phyloP scores from a whole-genome alignment of 2,888 invertebrate species.

The Lasioglossum leucozonium region DNA sequence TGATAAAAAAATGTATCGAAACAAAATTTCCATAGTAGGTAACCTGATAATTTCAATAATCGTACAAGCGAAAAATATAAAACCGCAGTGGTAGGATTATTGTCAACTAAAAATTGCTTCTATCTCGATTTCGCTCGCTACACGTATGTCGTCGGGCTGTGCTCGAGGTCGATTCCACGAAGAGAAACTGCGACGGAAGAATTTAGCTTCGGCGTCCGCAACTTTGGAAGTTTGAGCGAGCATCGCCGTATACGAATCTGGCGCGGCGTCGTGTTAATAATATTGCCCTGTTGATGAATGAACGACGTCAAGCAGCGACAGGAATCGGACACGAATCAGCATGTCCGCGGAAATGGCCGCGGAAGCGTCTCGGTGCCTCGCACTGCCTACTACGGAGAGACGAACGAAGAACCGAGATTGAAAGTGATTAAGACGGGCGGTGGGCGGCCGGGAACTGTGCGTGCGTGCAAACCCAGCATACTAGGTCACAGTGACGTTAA shows the following conservation, averaged over 20 bases:
- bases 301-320: constrained; percentile 10
- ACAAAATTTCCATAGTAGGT: no score
- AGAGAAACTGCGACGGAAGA: no score
- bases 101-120: no score
- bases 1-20: no score
- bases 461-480: constrained; percentile 76
- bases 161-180: no score
- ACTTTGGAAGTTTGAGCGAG: no score
- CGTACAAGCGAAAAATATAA: no score
- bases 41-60: no score
- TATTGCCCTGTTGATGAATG: background rate
- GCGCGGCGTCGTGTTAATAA: background rate
- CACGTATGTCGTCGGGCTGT: no score
- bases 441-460: constrained; percentile 62
- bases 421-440: constrained; percentile 73
- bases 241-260: background rate
- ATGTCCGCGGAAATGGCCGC: constrained; percentile 52
- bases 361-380: constrained; percentile 68
- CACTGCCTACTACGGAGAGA: constrained; percentile 66
- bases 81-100: no score
- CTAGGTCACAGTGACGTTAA: constrained; percentile 77
- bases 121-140: no score
- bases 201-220: no score
- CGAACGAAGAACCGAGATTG: constrained; percentile 69
- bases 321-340: constrained; percentile 38